A percentile compares a stretch with the other conserved stretches of the same genome.
phyloP scores from a whole-genome alignment of 2,888 invertebrate species.

The Silvanus unidentatus region DNA sequence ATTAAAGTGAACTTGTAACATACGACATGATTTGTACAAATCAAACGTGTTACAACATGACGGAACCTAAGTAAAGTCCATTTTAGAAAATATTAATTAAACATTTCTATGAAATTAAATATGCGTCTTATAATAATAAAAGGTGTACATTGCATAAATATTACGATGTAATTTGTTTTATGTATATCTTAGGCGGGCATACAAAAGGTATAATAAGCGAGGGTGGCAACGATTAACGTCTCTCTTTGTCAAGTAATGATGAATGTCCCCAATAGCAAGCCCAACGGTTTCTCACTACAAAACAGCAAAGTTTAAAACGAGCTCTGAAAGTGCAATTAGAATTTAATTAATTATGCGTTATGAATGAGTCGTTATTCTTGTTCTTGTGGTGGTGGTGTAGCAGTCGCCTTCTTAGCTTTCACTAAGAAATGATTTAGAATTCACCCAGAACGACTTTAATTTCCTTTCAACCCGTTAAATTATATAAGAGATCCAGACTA shows the following conservation, averaged over 20 bases:
- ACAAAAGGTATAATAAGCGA: constrained; percentile 11
- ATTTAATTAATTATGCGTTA: constrained; percentile 48
- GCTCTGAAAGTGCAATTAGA: constrained; percentile 44
- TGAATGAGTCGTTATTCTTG: constrained; percentile 41
- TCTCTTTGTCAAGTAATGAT: constrained; percentile 47
- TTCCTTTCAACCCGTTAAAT: constrained; percentile 30
- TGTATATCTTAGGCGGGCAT: constrained; percentile 3
- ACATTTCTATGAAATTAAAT: no score
- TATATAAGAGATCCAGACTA: constrained; percentile 17
- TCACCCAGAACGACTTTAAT: constrained; percentile 31
- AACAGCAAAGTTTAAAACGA: constrained; percentile 44
- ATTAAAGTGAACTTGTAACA: background rate
- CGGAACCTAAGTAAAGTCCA: no score
- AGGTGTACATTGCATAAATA: background rate
- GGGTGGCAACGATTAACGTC: constrained; percentile 40
- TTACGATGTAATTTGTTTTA: constrained; percentile 6
- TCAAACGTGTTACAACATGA: no score
- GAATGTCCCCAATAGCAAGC: constrained; percentile 43
- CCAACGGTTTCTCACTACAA: constrained; percentile 32
- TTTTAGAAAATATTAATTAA: no score
- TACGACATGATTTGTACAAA: no score
- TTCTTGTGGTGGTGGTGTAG: constrained; percentile 21
- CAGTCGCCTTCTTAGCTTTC: constrained; percentile 21
- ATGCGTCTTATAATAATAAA: no score
- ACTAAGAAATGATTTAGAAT: constrained; percentile 30